Conservation (phyloP, 2,888 invertebrate species). For the Dendrolimus houi region DNA sequence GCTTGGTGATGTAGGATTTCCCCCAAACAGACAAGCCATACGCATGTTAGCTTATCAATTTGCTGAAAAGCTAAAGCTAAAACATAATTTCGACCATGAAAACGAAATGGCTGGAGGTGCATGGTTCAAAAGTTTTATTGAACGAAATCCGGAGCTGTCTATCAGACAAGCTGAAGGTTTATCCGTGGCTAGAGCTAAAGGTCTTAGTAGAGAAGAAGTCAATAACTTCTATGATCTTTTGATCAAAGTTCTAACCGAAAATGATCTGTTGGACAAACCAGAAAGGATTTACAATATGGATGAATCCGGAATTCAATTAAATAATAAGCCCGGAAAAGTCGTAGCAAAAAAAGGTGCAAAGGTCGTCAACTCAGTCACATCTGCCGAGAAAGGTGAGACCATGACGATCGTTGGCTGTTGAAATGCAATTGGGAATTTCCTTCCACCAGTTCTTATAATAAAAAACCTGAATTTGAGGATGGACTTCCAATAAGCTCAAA, state of each 20-base stretch:
- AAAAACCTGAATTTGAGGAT: no score
- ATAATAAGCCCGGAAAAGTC: no score
- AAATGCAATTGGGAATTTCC: no score
- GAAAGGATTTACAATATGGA: no score
- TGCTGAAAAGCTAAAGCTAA: slow-evolving; percentile 20
- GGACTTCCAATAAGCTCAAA: no score
- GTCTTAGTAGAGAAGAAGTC: slow-evolving; percentile 19
- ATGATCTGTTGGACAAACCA: slow-evolving; percentile 23
- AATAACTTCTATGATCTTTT: slow-evolving; percentile 19
- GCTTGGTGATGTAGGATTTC: slow-evolving; percentile 17
- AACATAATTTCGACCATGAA: slow-evolving; percentile 21
- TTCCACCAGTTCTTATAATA: no score
- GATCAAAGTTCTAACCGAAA: slow-evolving; percentile 15
- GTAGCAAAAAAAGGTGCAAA: no score
- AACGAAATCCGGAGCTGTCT: slow-evolving; percentile 18
- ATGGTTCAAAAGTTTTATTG: slow-evolving; percentile 16
- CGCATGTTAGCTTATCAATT: slow-evolving; percentile 21
- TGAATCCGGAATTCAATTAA: no score
- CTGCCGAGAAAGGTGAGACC: no score
- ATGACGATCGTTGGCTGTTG: no score
- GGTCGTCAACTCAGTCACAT: no score
- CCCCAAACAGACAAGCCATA: slow-evolving; percentile 15
- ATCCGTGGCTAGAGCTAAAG: slow-evolving; percentile 8
- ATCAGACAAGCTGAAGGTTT: no score
- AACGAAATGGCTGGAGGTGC: slow-evolving; percentile 18